Evolutionary conservation across 1,140 invertebrate genomes (phyloP), one percentile per base, ranked within the genome.

Genomic region (Coelopa frigida): DNA sequence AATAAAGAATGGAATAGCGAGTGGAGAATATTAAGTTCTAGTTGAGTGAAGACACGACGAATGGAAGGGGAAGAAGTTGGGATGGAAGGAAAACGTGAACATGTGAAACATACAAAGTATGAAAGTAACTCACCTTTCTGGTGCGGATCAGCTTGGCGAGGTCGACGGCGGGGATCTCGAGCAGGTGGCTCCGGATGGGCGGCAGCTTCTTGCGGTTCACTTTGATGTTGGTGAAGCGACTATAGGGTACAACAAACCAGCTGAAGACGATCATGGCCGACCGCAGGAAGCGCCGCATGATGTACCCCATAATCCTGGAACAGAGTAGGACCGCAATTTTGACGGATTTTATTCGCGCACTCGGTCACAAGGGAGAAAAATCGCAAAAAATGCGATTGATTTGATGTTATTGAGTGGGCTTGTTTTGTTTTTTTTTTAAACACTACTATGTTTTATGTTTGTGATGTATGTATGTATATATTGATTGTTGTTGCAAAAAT

Each of bases 101-200:
- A 27, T 24, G 11, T 24, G 12, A 3, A 39, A 39, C 6, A 37
- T 12, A 42, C 14, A 24, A 32, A 44, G n/a, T 22, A 22, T 18
- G 12, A 32, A 29, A 43, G 12, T n/a, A 31, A 67, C 65, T 70
- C 55, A 80, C 80, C 74, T 80, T 68, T 74, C 61, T 73, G 31
- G 63, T 77, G 52, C 79, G 74, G 57, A 82, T 81, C 70, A 74
- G 77, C 44, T 61, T 66, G 3, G 78, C 73, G 36, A 82, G 60
- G 47, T 75, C 72, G 5, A 75, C 79, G 26, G 79, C 79, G 37
- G 78, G 75, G 52, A 77, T 74, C 47, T 78, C 71, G 14, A 82
- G 70, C 49, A 81, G 56, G 29, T 73, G 73, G 56, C 78, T 75
- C 3, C 57, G 67, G n/a, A 81, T 79, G 5, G 74, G 71, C 21